Evolutionary conservation across 2,113 vertebrate genomes (phyloP).

Genomic region (Plestiodon gilberti): DNA sequence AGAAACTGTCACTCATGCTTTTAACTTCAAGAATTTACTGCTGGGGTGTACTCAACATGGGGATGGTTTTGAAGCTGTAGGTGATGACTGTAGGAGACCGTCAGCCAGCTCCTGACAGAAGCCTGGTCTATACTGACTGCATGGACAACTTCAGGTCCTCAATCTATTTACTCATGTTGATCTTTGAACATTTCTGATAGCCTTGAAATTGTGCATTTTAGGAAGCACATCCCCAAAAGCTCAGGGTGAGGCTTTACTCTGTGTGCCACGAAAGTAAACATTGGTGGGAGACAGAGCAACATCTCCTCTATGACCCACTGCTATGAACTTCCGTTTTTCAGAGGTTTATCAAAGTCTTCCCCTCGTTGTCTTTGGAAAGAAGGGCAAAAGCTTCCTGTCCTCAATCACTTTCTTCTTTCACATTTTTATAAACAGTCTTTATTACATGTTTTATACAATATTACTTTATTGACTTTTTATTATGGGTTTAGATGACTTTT

Average conservation of each 20-base stretch:
- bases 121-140: not conserved
- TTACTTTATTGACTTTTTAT: not conserved
- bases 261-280: not conserved
- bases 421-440: not conserved
- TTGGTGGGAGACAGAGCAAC: not conserved
- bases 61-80: not conserved
- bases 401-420: not conserved
- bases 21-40: not conserved
- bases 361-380: not conserved
- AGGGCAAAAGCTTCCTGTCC: not conserved
- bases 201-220: too few species aligned
- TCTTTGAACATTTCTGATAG: too few species aligned
- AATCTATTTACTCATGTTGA: too few species aligned
- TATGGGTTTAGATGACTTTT: not conserved
- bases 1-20: not conserved
- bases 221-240: too few species aligned
- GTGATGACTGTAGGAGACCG: not conserved
- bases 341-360: not conserved
- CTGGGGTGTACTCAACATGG: not conserved
- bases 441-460: constrained; percentile 1
- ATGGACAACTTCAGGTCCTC: not conserved
- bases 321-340: not conserved
- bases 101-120: not conserved
- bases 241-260: too few species aligned
- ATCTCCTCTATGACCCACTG: not conserved